Percentiles rank a stretch among this genome's conserved stretches.
Evolutionary conservation across 2,797 vertebrate species (phyloP).

Genomic region (Eptatretus atami): DNA sequence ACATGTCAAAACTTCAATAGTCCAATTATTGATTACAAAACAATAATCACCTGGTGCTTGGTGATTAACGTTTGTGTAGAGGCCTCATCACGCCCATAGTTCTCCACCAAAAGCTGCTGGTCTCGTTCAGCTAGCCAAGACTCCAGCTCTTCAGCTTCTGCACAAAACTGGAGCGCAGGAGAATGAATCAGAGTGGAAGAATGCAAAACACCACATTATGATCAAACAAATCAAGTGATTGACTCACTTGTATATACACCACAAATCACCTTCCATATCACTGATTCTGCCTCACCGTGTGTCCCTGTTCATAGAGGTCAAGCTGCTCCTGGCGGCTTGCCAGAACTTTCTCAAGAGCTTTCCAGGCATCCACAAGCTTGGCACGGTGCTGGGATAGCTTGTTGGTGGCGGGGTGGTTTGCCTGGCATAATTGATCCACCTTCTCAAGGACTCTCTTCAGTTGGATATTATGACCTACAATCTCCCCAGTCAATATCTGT

Average conservation of each 20-base stretch:
- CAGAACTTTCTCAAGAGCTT: no score
- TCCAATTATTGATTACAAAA: neutral
- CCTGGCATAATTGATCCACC: no score
- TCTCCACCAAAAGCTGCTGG: slow-evolving; percentile 20
- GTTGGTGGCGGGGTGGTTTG: no score
- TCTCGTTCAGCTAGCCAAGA: slow-evolving; percentile 23
- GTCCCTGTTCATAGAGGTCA: no score
- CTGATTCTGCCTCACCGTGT: no score
- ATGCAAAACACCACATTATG: neutral
- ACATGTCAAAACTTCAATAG: no score
- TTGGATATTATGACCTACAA: no score
- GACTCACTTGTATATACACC: neutral
- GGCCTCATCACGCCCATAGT: slow-evolving; percentile 27
- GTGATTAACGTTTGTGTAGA: slow-evolving; percentile 26
- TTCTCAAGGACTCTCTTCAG: no score
- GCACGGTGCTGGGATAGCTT: no score
- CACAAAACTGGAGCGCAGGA: slow-evolving; percentile 7
- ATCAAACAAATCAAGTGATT: neutral
- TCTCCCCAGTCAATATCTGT: no score
- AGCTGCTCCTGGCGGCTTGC: no score
- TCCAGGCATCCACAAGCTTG: no score
- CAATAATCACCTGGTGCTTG: slow-evolving; percentile 30
- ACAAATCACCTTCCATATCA: neutral
- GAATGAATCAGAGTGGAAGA: neutral
- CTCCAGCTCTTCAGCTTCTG: slow-evolving; percentile 36